Base-by-base conservation (phyloP, 1,140 invertebrate genomes). In the Lethocerus indicus region DNA sequence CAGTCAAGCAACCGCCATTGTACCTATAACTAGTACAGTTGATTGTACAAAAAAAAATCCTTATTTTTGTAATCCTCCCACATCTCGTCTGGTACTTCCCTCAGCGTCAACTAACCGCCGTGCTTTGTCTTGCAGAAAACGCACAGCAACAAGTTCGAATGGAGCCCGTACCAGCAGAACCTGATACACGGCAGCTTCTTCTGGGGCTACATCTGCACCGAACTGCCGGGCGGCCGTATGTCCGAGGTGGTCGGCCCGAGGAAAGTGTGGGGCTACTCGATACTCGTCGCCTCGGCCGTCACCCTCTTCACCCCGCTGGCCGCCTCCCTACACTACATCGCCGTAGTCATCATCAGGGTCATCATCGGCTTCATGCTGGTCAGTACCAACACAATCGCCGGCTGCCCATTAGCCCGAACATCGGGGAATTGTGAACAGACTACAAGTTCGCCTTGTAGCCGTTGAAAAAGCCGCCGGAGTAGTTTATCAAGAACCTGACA, bases 121-220 rank as follows among this genome's bases (percentile, higher is more conserved):
- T 45, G 24, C 13, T 20, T 37, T 3, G 29, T 29, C 21, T 47
- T 36, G 5, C 32, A 35, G 16, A 9, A 1, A n/a, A 47, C 39
- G 20, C n/a, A n/a, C 9, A 32, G 29, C 20, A 43, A 51, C 20
- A 72, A 71, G 42, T 84, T 79, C 55, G 54, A 68, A 1, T 87
- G 81, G 82, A 70, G 80, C 58, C 71, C 75, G 32, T 74, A 78
- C 52, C 69, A 82, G 53, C 79, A 82, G 57, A 89, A 89, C 57
- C 67, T 79, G 27, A 75, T 91, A 39, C 67, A 88, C 13, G 86
- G 87, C 9, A 76, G 79, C 53, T 92, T 91, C 70, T 92, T 87
- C 70, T 87, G 85, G 81, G 88, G 88, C 3, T 92, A 91, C 64
- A 74, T 91, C 9, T 69, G 84, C 26, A 89, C 87, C 32, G 89